phyloP scores from a whole-genome alignment of 2,113 vertebrate genomes.

The Bolborhynchus lineola region DNA sequence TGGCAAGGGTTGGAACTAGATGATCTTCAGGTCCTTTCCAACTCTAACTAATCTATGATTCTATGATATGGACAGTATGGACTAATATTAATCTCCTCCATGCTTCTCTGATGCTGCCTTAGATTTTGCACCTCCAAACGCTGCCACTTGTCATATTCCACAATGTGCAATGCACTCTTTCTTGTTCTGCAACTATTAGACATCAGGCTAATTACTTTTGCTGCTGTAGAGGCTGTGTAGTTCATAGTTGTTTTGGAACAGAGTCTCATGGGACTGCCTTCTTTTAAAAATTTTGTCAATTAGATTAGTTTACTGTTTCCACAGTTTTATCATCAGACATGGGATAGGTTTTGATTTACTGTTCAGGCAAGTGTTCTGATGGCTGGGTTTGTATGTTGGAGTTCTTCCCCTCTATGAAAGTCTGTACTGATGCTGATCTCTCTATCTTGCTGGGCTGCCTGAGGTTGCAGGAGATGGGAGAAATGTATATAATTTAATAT shows the following conservation, averaged over 20 bases:
- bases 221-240: not conserved
- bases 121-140: not conserved
- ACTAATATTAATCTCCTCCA: fast-evolving
- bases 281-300: not conserved
- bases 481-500: not conserved
- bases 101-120: not conserved
- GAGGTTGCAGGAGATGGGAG: not conserved
- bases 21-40: too few species aligned
- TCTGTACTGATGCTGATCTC: not conserved
- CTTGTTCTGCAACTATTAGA: not conserved
- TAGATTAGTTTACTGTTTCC: not conserved
- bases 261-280: not conserved
- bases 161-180: not conserved
- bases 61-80: not conserved
- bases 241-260: not conserved
- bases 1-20: too few species aligned
- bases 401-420: not conserved
- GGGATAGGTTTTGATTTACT: not conserved
- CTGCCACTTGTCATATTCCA: not conserved
- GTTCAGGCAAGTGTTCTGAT: not conserved
- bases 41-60: too few species aligned
- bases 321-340: not conserved
- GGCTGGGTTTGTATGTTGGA: not conserved
- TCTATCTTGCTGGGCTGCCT: not conserved
- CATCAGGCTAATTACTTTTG: not conserved